Base-by-base conservation (phyloP, 2,888 invertebrate genomes). In the Pterobdella sp. region DNA sequence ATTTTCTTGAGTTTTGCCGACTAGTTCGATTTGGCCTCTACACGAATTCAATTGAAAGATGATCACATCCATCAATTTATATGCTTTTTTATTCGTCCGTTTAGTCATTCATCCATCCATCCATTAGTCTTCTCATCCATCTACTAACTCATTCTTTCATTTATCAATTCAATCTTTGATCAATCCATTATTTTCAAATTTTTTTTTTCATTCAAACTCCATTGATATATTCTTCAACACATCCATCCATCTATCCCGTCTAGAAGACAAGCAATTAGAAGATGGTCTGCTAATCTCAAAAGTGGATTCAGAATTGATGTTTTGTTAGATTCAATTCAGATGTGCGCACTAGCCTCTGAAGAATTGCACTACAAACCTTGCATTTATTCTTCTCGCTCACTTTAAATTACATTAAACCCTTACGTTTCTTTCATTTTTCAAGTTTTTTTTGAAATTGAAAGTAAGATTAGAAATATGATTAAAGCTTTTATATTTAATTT, bases 241-340 rank as follows among this genome's bases (percentile, higher is more conserved):
- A 56, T 7, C 7, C 14, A 56, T 22, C n/a, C 3, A 26, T 56
- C 26, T 26, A 42, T 42, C 42, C 42, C 42, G n/a, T 42, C 60
- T 56, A n/a, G 60, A n/a, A 56, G 60, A 56, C 60, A 56, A 56
- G 60, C 60, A 56, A 56, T 56, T 56, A 56, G 60, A 26, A 56
- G 60, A 56, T 56, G 60, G 60, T n/a, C 60, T 56, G 60, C 60
- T 56, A 56, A 56, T 56, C 60, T 56, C 60, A 56, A 56, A 56
- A 56, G 60, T 56, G 60, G 4, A 56, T 56, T 56, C n/a, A 56
- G 60, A 56, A 56, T 56, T 4, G 26, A 56, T 56, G 60, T 56
- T 56, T 56, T 56, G 4, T 26, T 26, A 56, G 60, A 56, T 56
- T 56, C 60, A 56, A 56, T 56, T 56, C 60, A 4, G n/a, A 14